phyloP scores from a whole-genome alignment of 1,140 invertebrate species.

The Hormaphis cornu region DNA sequence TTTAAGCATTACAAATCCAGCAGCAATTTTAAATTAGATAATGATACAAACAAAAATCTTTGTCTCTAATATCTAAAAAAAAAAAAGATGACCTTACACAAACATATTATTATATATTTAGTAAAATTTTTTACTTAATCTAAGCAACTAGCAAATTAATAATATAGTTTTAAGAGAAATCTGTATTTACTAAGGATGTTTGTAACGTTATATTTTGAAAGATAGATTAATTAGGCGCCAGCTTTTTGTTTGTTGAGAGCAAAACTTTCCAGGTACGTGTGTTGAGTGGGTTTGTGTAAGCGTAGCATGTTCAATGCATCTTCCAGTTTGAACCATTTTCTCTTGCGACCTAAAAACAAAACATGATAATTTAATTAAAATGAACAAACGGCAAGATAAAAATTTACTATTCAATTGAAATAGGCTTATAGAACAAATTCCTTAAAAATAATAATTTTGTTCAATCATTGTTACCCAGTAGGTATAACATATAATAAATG shows the following conservation, averaged over 20 bases:
- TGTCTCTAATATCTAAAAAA: conserved; percentile 15
- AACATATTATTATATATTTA: background rate
- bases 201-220: background rate
- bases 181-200: background rate
- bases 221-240: conserved; percentile 24
- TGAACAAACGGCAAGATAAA: background rate
- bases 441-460: too few species aligned
- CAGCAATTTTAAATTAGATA: conserved; percentile 6
- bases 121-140: background rate
- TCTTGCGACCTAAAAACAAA: conserved; percentile 57
- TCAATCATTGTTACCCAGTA: too few species aligned
- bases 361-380: background rate
- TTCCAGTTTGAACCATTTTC: conserved; percentile 84
- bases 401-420: background rate
- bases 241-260: conserved; percentile 32
- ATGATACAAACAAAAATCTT: background rate
- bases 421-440: background rate
- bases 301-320: conserved; percentile 76
- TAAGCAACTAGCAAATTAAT: conserved; percentile 2
- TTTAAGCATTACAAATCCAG: conserved; percentile 7
- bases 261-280: conserved; percentile 62
- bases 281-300: conserved; percentile 81
- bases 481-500: too few species aligned
- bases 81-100: background rate
- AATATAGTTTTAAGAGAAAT: background rate